Percentiles rank a stretch among this genome's conserved stretches.
Conservation (phyloP, 2,797 vertebrate genomes). For the Dallia pectoralis region DNA sequence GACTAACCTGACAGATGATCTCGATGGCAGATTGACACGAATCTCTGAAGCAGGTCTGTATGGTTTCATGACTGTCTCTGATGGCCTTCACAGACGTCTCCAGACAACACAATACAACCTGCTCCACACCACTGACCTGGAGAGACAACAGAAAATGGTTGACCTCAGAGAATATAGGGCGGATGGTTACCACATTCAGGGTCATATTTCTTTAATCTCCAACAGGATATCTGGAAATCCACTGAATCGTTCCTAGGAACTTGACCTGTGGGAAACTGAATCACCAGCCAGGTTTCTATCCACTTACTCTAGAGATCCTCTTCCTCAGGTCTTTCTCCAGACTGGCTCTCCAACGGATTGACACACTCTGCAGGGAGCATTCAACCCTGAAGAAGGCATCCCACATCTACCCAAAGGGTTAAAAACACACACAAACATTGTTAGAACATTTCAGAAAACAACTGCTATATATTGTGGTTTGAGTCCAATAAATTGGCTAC, state of each 20-base stretch:
- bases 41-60: slow-evolving; percentile 61
- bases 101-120: slow-evolving; percentile 55
- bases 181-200: neutral
- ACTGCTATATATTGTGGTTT: neutral
- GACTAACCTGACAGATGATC: slow-evolving; percentile 61
- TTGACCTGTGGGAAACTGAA: neutral
- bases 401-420: slow-evolving; percentile 66
- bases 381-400: slow-evolving; percentile 61
- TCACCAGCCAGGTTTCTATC: neutral
- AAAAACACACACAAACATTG: neutral
- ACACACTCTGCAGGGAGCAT: slow-evolving; percentile 50
- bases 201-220: neutral
- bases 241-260: neutral
- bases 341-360: slow-evolving; percentile 47
- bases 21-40: slow-evolving; percentile 53
- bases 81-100: neutral
- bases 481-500: neutral
- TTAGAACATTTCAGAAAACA: neutral
- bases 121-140: slow-evolving; percentile 50
- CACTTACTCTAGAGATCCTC: slow-evolving; percentile 63
- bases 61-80: slow-evolving; percentile 21
- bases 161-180: neutral
- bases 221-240: neutral
- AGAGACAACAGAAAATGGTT: neutral
- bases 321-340: slow-evolving; percentile 58